Conservation (phyloP, 2,888 invertebrate genomes). For the Meliscaeva auricollis region DNA sequence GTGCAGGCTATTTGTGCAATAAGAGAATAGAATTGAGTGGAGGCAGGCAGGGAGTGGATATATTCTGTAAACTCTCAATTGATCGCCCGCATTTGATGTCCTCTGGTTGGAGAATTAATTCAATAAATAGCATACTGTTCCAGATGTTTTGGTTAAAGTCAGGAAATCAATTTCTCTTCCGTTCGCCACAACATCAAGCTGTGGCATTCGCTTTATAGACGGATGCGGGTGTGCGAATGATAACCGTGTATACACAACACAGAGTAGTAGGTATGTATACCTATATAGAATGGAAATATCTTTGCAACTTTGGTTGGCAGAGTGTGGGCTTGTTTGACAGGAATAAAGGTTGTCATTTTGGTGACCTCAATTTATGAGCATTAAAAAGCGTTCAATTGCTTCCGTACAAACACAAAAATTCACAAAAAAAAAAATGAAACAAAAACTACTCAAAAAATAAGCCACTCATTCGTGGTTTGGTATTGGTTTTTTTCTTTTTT, state of each 20-base stretch:
- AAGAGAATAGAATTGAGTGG: background rate
- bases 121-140: constrained; percentile 61
- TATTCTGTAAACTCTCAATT: constrained; percentile 69
- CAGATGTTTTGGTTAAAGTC: constrained; percentile 73
- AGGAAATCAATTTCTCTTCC: constrained; percentile 75
- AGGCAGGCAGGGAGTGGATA: background rate
- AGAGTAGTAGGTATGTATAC: background rate
- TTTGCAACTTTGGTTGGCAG: background rate
- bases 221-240: constrained; percentile 32
- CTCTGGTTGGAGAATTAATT: constrained; percentile 65
- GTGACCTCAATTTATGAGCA: constrained; percentile 70
- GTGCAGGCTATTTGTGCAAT: constrained; percentile 22
- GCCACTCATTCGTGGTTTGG: constrained; percentile 43
- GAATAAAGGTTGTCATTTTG: constrained; percentile 66
- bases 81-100: constrained; percentile 64
- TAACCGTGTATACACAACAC: constrained; percentile 16
- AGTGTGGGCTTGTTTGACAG: constrained; percentile 58
- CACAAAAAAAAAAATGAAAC: constrained; percentile 7
- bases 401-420: constrained; percentile 18
- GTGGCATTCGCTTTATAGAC: constrained; percentile 26
- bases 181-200: constrained; percentile 64
- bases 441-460: constrained; percentile 16
- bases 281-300: background rate
- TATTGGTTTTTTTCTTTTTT: background rate
- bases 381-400: constrained; percentile 65